Base-by-base conservation (phyloP, 2,113 vertebrate species). In the Acanthisitta chloris region DNA sequence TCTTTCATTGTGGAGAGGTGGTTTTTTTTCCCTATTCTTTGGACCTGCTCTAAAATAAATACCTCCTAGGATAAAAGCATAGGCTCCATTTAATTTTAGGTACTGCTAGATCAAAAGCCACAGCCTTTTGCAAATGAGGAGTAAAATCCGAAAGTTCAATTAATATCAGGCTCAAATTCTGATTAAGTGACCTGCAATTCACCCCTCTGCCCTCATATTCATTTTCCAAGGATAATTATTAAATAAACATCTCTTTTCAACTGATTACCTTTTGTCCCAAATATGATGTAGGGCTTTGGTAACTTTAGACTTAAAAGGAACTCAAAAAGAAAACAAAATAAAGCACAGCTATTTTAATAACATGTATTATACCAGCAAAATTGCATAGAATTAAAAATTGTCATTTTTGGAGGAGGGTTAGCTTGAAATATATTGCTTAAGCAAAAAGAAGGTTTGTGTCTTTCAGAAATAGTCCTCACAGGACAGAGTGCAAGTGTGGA, bases 141-240 rank as follows among this genome's bases (percentile, higher is more conserved):
- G 45, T 65, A 93, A 94, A 90, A 92, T 87, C 36, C 49, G 70
- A 93, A 3, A 65, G 14, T 73, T 49, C 81, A 92, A 88, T 77
- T 92, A 95, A 81, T 85, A 77, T 43, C 45, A 80, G 31, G 46
- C 33, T 93, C 74, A 95, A 82, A 88, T 71, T 82, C 64, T 83
- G 34, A 88, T 73, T 91, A 86, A 77, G 51, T 88, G 93, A 93
- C 92, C 85, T 71, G 15, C 5, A 94, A 36, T 90, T 96, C 90
- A 94, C 66, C 93, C 46, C 33, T 69, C 81, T 92, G 54, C 45
- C 62, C 46, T 88, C 59, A 70, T 67, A 88, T 59, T 94, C 17
- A 88, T 90, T 96, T 95, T 96, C 66, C n/a, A 59, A 81, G 67
- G 81, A 86, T 92, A 95, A 95, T 95, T 81, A 88, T 81, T 94